Percentiles rank a stretch among this genome's conserved stretches.
phyloP scores from a whole-genome alignment of 2,113 vertebrate species.

The Protobothrops flavoviridis region DNA sequence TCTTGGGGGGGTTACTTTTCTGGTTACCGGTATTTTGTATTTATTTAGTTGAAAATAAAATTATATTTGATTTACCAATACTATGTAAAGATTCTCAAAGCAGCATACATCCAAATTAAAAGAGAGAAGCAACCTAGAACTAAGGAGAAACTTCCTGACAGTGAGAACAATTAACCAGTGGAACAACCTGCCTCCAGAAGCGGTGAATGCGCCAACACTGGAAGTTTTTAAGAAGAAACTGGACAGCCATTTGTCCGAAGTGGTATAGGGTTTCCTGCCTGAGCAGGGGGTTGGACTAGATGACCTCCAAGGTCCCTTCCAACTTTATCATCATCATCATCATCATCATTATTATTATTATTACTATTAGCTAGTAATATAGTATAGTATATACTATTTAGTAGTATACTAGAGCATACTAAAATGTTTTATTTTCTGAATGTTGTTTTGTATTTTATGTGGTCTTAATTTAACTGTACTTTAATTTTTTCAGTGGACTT shows the following conservation, averaged over 20 bases:
- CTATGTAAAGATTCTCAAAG: not conserved
- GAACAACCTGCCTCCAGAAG: too few species aligned
- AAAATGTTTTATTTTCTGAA: slow-evolving; percentile 5
- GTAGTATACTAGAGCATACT: not conserved
- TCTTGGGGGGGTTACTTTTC: not conserved
- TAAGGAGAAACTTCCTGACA: too few species aligned
- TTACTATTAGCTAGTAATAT: not conserved
- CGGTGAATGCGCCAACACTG: too few species aligned
- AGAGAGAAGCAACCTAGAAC: too few species aligned
- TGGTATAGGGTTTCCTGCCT: too few species aligned
- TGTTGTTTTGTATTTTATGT: slow-evolving; percentile 16
- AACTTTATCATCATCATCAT: too few species aligned
- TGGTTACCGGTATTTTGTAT: not conserved
- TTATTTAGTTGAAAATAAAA: not conserved
- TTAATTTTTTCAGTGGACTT: slow-evolving; percentile 78
- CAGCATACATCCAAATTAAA: not conserved
- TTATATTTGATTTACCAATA: not conserved
- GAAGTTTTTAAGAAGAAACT: too few species aligned
- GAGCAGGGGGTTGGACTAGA: too few species aligned
- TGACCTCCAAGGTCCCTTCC: too few species aligned
- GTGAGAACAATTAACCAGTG: too few species aligned
- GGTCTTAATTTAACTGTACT: not conserved
- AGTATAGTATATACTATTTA: not conserved
- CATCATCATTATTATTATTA: too few species aligned
- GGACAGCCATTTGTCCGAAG: too few species aligned